Evolutionary conservation across 2,797 vertebrate genomes (phyloP).

Genomic region (Selene dorsalis): DNA sequence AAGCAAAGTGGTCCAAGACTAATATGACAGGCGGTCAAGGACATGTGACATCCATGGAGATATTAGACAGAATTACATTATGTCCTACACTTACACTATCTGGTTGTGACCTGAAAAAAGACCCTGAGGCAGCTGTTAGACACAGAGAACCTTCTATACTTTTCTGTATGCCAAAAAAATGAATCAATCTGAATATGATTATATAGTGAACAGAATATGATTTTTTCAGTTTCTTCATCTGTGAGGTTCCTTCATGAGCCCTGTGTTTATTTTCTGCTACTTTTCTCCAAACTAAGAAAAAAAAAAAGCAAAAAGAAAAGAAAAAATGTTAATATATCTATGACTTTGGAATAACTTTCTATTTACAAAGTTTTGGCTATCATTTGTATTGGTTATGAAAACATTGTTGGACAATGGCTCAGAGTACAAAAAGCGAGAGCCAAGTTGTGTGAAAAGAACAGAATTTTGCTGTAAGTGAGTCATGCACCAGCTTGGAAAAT

Average conservation of each 20-base stretch:
- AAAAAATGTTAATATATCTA: neutral
- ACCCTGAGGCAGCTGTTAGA: too few relatives aligned
- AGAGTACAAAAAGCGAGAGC: neutral
- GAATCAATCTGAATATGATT: neutral
- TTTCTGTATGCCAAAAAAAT: neutral
- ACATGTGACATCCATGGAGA: neutral
- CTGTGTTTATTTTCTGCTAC: neutral
- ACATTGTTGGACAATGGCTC: neutral
- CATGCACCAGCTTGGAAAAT: conserved; percentile 17
- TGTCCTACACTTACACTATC: neutral
- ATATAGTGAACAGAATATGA: too few relatives aligned
- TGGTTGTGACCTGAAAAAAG: neutral
- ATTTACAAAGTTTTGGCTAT: neutral
- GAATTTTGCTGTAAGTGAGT: neutral
- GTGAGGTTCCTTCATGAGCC: neutral
- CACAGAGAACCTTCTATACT: neutral
- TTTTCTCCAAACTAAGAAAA: neutral
- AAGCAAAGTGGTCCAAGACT: neutral
- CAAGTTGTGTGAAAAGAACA: neutral
- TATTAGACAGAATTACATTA: neutral
- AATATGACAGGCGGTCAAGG: neutral
- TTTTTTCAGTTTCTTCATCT: neutral
- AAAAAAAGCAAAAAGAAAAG: neutral
- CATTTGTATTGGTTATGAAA: neutral
- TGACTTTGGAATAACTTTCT: neutral